phyloP scores from a whole-genome alignment of 1,140 invertebrate species.

The Trigoniulus corallinus region DNA sequence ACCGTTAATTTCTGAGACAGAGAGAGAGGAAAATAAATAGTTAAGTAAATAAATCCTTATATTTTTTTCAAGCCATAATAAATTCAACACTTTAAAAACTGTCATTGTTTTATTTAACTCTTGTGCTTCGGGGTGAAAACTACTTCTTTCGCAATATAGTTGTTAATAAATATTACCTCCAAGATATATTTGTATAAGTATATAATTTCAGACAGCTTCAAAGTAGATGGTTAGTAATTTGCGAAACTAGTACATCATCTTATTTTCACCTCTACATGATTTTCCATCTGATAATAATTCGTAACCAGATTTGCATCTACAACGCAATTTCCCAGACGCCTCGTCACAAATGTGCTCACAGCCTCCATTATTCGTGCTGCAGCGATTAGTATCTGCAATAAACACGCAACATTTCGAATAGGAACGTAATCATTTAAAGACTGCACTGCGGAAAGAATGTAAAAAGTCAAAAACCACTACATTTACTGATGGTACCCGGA shows the following conservation, averaged over 20 bases:
- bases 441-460: not conserved
- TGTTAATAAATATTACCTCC: not conserved
- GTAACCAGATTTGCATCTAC: not conserved
- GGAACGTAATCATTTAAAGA: not conserved
- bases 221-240: not conserved
- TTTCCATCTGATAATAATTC: not conserved
- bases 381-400: not conserved
- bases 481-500: not conserved
- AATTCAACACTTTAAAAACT: not conserved
- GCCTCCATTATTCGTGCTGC: slow-evolving; percentile 16
- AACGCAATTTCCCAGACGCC: slow-evolving; percentile 9
- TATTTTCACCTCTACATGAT: not conserved
- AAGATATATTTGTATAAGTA: not conserved
- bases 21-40: not conserved
- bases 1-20: not conserved
- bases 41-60: not conserved
- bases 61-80: not conserved
- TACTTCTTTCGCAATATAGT: not conserved
- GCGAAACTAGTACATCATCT: not conserved
- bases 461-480: not conserved
- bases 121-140: no score
- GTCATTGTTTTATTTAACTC: not conserved
- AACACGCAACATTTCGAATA: not conserved
- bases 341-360: slow-evolving; percentile 10
- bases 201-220: not conserved